Percentiles rank a stretch among this genome's conserved stretches.
Evolutionary conservation across 1,140 invertebrate species (phyloP).

Genomic region (Dendroctonus valens): DNA sequence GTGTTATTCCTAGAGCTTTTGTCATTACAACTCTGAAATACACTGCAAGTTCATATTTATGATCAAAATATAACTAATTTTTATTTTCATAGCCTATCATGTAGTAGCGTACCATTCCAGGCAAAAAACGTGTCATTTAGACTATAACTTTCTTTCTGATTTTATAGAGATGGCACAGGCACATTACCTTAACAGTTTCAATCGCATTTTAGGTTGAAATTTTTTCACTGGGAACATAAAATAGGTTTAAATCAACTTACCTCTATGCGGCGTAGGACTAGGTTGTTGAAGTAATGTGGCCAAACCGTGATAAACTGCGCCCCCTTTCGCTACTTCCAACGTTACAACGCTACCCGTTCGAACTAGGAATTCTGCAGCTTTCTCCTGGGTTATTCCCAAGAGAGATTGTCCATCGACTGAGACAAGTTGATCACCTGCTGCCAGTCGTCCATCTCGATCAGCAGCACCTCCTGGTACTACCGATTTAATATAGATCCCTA

Average conservation of each 20-base stretch:
- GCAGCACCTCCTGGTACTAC: slow-evolving; percentile 95
- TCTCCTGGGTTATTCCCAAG: slow-evolving; percentile 90
- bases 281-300: slow-evolving; percentile 91
- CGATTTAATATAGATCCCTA: slow-evolving; percentile 97
- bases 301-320: slow-evolving; percentile 94
- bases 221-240: background rate
- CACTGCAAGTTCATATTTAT: no score
- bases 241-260: slow-evolving; percentile 53
- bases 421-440: slow-evolving; percentile 92
- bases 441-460: slow-evolving; percentile 88
- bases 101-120: no score
- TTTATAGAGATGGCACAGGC: no score
- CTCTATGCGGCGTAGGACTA: slow-evolving; percentile 78
- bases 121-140: no score
- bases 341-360: slow-evolving; percentile 90
- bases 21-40: no score
- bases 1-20: no score
- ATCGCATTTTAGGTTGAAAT: no score
- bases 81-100: no score
- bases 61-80: no score
- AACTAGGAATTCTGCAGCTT: slow-evolving; percentile 94
- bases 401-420: slow-evolving; percentile 97
- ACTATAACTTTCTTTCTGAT: no score
- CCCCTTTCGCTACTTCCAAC: slow-evolving; percentile 95
- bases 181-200: no score